These are phyloP conservation scores for Nyctibius grandis DNA, from an alignment of 2,797 vertebrate genomes.

Conservation along the genomic window DNA sequence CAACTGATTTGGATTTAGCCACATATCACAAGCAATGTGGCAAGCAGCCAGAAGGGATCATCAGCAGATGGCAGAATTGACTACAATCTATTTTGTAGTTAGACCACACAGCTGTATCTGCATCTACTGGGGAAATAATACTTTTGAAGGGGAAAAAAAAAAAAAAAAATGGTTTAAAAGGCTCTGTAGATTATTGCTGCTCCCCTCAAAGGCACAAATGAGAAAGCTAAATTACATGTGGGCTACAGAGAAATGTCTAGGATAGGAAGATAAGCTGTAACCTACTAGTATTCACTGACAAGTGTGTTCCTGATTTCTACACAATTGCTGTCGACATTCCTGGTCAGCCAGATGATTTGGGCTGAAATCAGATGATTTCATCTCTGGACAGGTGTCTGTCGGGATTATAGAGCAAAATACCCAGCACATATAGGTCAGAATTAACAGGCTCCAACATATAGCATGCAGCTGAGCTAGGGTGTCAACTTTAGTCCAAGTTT, in stretches of 20 bases:
- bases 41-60: constrained; percentile 13
- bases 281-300: background rate
- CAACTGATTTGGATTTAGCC: background rate
- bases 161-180: background rate
- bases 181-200: background rate
- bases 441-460: background rate
- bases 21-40: background rate
- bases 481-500: background rate
- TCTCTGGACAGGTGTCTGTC: background rate
- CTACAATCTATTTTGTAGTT: constrained; percentile 14
- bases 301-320: background rate
- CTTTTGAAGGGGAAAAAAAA: background rate
- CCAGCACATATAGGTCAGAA: background rate
- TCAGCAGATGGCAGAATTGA: constrained; percentile 54
- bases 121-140: background rate
- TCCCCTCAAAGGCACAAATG: background rate
- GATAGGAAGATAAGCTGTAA: background rate
- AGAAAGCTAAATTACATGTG: background rate
- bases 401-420: background rate
- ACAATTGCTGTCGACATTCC: background rate
- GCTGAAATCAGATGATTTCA: too few relatives aligned
- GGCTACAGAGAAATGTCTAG: background rate
- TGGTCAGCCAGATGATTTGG: background rate
- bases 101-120: background rate
- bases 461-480: fast-evolving